Evolutionary conservation across 1,140 invertebrate genomes (phyloP), one percentile per base, ranked within the genome.

Genomic region (Apis florea): DNA sequence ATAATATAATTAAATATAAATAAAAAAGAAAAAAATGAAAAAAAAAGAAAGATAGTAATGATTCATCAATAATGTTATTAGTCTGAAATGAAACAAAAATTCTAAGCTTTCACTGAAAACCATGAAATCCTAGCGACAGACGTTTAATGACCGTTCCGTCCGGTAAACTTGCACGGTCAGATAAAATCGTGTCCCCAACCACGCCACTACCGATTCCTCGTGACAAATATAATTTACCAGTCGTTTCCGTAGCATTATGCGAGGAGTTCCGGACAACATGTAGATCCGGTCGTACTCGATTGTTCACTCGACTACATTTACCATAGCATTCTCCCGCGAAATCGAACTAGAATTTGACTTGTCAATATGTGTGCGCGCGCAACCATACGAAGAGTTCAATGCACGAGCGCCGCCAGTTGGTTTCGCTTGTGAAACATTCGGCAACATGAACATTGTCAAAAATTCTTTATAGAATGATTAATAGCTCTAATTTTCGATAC

Each of bases 181-280:
- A 92, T 93, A 88, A 80, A 83, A 90, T 91, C 88, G 84, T 58
- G 54, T 83, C 88, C 85, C 83, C 82, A 58, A 79, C 58, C 58
- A 47, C 74, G 64, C 67, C 83, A 58, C 84, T 84, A 58, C 83
- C 85, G 82, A 86, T 88, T 90, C 89, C 89, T 89, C 89, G 89
- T 92, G 83, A 91, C 92, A 92, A 93, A 92, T 92, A 91, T 92
- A 89, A 91, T 93, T 93, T 92, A 89, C 89, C 89, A 80, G 70
- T 79, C 85, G 89, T 88, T 93, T 93, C 92, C 93, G 92, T 71
- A 82, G 90, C 88, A 91, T 93, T 93, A 93, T 93, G 79, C 70
- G 19, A 66, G 24, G 9, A 91, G 89, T 92, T 93, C 92, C 92
- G 92, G 89, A 80, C 88, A 86, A 85, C 87, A 86, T 85, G 80